These are phyloP conservation scores for Philereme transversata DNA, from an alignment of 2,888 invertebrate genomes.

Conservation along the genomic window DNA sequence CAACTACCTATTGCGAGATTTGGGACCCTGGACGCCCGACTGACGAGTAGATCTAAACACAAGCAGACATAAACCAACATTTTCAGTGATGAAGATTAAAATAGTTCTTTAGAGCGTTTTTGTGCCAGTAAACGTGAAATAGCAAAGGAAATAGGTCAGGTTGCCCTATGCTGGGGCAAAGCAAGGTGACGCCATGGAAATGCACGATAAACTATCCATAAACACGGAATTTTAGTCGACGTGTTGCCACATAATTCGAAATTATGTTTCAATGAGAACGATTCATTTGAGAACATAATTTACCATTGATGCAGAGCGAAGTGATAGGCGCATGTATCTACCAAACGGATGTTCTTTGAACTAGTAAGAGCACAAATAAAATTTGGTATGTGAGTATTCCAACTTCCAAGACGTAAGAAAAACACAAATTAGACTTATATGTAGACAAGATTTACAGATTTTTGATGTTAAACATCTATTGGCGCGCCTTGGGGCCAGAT, in stretches of 20 bases:
- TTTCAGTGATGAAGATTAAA: neutral
- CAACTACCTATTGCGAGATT: neutral
- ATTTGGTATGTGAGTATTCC: too few relatives aligned
- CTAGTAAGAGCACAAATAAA: too few relatives aligned
- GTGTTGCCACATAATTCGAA: neutral
- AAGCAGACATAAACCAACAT: neutral
- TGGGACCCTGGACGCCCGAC: neutral
- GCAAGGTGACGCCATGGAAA: conserved; percentile 22
- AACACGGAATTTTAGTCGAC: conserved; percentile 23
- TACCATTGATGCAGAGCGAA: too few relatives aligned
- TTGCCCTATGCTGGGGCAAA: conserved; percentile 34
- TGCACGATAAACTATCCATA: conserved; percentile 30
- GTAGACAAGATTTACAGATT: too few relatives aligned
- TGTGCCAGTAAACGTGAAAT: conserved; percentile 15
- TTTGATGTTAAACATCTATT: too few relatives aligned
- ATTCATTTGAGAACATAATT: too few relatives aligned
- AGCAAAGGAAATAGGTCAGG: conserved; percentile 48
- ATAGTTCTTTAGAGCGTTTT: neutral
- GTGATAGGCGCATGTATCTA: too few relatives aligned
- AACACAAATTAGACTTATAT: too few relatives aligned
- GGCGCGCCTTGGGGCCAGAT: too few relatives aligned
- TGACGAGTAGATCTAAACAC: neutral
- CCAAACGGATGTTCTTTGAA: too few relatives aligned
- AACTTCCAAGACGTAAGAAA: too few relatives aligned
- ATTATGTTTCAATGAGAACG: too few relatives aligned